Evolutionary conservation across 2,888 invertebrate genomes (phyloP).

Genomic region (Didymodactylos carnosus): DNA sequence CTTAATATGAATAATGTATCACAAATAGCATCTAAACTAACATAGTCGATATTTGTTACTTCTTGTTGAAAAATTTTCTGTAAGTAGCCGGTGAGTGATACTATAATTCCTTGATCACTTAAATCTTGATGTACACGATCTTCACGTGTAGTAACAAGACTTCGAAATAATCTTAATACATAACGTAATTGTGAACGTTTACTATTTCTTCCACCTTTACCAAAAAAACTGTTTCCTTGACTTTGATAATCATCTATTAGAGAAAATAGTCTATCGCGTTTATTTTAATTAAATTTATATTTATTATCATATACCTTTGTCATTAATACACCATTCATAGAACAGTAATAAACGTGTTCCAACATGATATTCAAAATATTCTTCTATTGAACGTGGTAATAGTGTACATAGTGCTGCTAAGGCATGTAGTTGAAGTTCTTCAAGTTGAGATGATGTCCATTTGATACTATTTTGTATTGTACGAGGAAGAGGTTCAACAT

Average conservation of each 20-base stretch:
- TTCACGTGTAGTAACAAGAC: conserved; percentile 29
- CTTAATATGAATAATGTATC: conserved; percentile 32
- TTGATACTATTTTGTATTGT: conserved; percentile 21
- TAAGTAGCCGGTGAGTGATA: conserved; percentile 27
- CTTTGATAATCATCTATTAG: conserved; percentile 28
- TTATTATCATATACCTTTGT: conserved; percentile 21
- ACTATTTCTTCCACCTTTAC: conserved; percentile 30
- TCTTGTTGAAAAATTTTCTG: conserved; percentile 19
- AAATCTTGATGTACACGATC: conserved; percentile 29
- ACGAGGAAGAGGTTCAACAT: conserved; percentile 18
- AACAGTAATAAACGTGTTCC: conserved; percentile 28
- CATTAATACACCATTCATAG: conserved; percentile 32
- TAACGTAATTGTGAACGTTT: conserved; percentile 32
- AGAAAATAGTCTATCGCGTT: background rate
- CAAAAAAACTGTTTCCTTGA: conserved; percentile 34
- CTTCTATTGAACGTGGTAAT: conserved; percentile 28
- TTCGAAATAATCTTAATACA: conserved; percentile 29
- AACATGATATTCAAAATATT: conserved; percentile 33
- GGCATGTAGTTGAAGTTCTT: conserved; percentile 33
- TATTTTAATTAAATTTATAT: conserved; percentile 1
- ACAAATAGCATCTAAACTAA: conserved; percentile 34
- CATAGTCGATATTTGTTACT: conserved; percentile 22
- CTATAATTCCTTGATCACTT: conserved; percentile 30
- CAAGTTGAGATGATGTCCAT: conserved; percentile 32
- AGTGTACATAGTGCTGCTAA: conserved; percentile 28